These are phyloP conservation scores for Turnix velox DNA, from an alignment of 2,113 vertebrate species.

Conservation along the genomic window DNA sequence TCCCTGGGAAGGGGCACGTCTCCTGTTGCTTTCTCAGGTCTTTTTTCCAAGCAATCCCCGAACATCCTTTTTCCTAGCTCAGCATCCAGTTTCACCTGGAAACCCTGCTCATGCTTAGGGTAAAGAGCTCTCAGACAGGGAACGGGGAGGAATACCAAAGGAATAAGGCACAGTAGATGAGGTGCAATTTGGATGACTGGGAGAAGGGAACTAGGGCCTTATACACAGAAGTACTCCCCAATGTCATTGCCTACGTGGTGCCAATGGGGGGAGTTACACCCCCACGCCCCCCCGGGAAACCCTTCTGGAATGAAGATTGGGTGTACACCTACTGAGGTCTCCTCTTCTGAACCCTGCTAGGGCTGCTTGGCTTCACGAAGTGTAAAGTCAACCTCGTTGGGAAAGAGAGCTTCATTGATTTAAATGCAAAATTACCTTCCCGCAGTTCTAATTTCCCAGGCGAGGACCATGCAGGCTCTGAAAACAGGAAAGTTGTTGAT, in stretches of 20 bases:
- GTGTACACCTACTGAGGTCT: not conserved
- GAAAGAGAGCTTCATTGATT: slow-evolving; percentile 19
- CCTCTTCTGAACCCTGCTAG: not conserved
- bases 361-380: not conserved
- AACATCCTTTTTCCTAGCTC: not conserved
- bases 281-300: not conserved
- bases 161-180: not conserved
- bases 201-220: not conserved
- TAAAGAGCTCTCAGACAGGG: accelerated
- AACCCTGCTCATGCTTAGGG: not conserved
- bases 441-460: slow-evolving; percentile 43
- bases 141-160: accelerated
- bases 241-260: not conserved
- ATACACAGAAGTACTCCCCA: accelerated
- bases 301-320: not conserved
- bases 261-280: not conserved
- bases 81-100: not conserved
- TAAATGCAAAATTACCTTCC: slow-evolving; percentile 49
- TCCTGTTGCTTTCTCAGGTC: not conserved
- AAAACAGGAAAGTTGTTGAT: slow-evolving; percentile 50
- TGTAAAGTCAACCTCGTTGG: not conserved
- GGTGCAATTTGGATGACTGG: not conserved
- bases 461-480: not conserved
- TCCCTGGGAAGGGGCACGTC: not conserved
- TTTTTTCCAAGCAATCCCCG: not conserved